phyloP scores from a whole-genome alignment of 2,888 invertebrate species.

The Dynastes maya region DNA sequence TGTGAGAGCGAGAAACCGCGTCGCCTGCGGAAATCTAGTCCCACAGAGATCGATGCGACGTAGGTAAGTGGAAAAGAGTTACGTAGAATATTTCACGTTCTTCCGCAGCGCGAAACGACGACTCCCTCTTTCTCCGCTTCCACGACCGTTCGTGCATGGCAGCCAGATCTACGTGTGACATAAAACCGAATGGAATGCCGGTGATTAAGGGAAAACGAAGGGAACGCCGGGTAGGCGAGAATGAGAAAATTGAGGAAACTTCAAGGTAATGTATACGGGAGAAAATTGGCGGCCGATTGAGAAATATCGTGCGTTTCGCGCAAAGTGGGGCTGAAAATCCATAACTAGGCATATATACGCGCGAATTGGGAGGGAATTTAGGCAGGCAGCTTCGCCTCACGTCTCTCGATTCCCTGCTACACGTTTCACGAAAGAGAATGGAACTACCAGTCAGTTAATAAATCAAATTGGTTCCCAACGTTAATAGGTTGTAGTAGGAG shows the following conservation, averaged over 20 bases:
- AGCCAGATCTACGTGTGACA: conserved; percentile 52
- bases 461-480: background rate
- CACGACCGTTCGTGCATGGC: background rate
- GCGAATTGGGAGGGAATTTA: conserved; percentile 7
- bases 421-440: conserved; percentile 4
- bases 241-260: conserved; percentile 34
- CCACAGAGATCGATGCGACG: conserved; percentile 28
- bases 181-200: conserved; percentile 47
- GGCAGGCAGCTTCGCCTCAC: background rate
- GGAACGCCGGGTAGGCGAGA: conserved; percentile 55
- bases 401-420: too few relatives aligned
- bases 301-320: conserved; percentile 61
- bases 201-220: conserved; percentile 61
- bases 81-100: conserved; percentile 34
- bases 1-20: conserved; percentile 20
- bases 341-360: conserved; percentile 49
- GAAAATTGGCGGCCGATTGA: conserved; percentile 61
- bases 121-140: background rate
- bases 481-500: conserved; percentile 5
- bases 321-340: conserved; percentile 57
- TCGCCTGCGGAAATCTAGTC: conserved; percentile 20
- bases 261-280: conserved; percentile 46
- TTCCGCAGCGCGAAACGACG: conserved; percentile 20
- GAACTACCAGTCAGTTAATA: conserved; percentile 2
- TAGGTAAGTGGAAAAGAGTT: conserved; percentile 25